phyloP scores from a whole-genome alignment of 2,888 invertebrate genomes.

The Lagria hirta region DNA sequence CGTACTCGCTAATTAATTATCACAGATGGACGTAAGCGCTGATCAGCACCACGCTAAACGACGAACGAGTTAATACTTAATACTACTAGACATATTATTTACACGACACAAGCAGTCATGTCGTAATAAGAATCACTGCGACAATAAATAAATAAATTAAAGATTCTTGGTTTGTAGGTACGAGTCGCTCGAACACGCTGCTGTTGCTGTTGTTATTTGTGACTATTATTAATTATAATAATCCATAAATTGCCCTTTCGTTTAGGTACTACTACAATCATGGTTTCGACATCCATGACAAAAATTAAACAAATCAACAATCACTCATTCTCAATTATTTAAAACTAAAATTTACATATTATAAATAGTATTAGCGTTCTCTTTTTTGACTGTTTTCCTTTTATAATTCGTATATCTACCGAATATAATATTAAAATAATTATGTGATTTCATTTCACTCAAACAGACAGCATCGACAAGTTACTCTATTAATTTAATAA shows the following conservation, averaged over 20 bases:
- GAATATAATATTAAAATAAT: too few relatives aligned
- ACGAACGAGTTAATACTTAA: slow-evolving; percentile 49
- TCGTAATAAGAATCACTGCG: slow-evolving; percentile 36
- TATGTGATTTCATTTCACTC: too few relatives aligned
- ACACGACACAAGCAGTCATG: slow-evolving; percentile 51
- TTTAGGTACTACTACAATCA: slow-evolving; percentile 41
- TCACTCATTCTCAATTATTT: too few relatives aligned
- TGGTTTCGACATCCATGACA: slow-evolving; percentile 41
- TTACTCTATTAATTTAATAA: too few relatives aligned
- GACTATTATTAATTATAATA: too few relatives aligned
- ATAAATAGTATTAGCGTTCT: too few relatives aligned
- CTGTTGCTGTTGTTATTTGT: slow-evolving; percentile 20
- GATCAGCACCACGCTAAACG: slow-evolving; percentile 46
- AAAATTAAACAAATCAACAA: slow-evolving; percentile 15
- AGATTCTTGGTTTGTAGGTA: too few relatives aligned
- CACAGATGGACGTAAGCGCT: slow-evolving; percentile 54
- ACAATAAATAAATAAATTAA: slow-evolving; percentile 31
- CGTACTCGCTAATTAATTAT: slow-evolving; percentile 54
- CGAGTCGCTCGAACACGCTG: slow-evolving; percentile 46
- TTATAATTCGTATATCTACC: too few relatives aligned
- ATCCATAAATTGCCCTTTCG: too few relatives aligned
- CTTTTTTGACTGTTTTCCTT: slow-evolving; percentile 40
- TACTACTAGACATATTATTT: slow-evolving; percentile 48
- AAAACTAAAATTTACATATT: too few relatives aligned
- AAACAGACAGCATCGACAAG: slow-evolving; percentile 39